Conservation (phyloP, 2,888 invertebrate species). For the Cryptocephalus moraei region DNA sequence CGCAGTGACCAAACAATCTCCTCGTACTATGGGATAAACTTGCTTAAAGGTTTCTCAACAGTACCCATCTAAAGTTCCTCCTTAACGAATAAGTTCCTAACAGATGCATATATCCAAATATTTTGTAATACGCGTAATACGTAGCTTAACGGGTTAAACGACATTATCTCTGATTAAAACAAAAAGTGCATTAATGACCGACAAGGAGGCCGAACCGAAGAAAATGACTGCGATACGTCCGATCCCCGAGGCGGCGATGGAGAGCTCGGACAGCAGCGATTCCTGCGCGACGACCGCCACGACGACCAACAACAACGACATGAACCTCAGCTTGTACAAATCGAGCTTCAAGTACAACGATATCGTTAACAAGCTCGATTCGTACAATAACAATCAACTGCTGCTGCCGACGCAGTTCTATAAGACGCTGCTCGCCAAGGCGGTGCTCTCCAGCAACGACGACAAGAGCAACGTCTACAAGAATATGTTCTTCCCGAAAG, state of each 20-base stretch:
- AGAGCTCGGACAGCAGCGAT: constrained; percentile 36
- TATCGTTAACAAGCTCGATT: constrained; percentile 37
- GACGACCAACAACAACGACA: constrained; percentile 24
- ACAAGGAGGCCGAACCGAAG: constrained; percentile 2
- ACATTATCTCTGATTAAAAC: too few species aligned
- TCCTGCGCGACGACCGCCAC: constrained; percentile 26
- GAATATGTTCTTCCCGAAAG: constrained; percentile 37
- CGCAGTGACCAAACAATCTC: too few species aligned
- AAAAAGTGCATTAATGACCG: constrained; percentile 12
- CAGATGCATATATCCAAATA: constrained; percentile 15
- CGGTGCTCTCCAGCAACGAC: constrained; percentile 47
- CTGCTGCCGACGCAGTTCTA: constrained; percentile 67
- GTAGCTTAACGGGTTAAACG: too few species aligned
- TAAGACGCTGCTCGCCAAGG: constrained; percentile 66
- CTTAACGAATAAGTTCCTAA: constrained; percentile 16
- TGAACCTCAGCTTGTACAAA: constrained; percentile 25
- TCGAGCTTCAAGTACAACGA: constrained; percentile 33
- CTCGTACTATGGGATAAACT: too few species aligned
- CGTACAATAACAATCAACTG: constrained; percentile 38
- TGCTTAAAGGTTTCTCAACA: too few species aligned
- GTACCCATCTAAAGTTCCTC: constrained; percentile 5
- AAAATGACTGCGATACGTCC: constrained; percentile 32
- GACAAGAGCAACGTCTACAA: constrained; percentile 37
- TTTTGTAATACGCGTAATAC: constrained; percentile 12
- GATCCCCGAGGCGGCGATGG: constrained; percentile 30